Evolutionary conservation across 2,888 invertebrate genomes (phyloP), one percentile per base, ranked within the genome.

Genomic region (Meganola albula): DNA sequence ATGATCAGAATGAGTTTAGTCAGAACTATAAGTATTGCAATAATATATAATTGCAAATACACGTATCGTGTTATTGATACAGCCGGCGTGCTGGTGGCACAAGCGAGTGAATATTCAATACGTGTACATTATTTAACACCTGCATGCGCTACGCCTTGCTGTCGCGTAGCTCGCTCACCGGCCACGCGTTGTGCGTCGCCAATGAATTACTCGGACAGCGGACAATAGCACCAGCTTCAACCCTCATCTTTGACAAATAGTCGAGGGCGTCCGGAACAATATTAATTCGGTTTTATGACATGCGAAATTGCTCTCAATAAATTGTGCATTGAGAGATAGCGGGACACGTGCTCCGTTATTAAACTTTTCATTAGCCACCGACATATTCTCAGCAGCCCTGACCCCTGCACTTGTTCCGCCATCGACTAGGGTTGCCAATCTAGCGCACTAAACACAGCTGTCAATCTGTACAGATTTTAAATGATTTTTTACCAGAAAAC

Each of bases 231-330:
- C 49, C 51, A 38, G 41, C 32, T 18, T 22, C 12, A 24, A 10
- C 30, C 9, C 18, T 20, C 24, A 12, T n/a, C 30, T 30, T 13
- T 18, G 31, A 18, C 16, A 34, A 11, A 10, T n/a, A 10, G n/a
- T 11, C 8, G 8, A 14, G 18, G 8, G 11, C 24, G 33, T 40
- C 34, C 51, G 50, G 50, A 57, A 64, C 69, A 58, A 63, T 72
- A 80, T 79, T 83, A 75, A 83, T 84, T 77, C 63, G 73, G 72
- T 71, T 84, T 83, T 83, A 84, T 84, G 84, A 84, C 83, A 83
- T 82, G 80, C 80, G 73, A 82, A 83, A 84, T 83, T 82, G 65
- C 76, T 77, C 74, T 68, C 74, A 73, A 82, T 78, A 79, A 76
- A 76, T 76, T 73, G 78, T 73, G 67, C 73, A 72, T 72, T 57